These are phyloP conservation scores for Operophtera brumata DNA, from an alignment of 2,888 invertebrate species.

Conservation along the genomic window DNA sequence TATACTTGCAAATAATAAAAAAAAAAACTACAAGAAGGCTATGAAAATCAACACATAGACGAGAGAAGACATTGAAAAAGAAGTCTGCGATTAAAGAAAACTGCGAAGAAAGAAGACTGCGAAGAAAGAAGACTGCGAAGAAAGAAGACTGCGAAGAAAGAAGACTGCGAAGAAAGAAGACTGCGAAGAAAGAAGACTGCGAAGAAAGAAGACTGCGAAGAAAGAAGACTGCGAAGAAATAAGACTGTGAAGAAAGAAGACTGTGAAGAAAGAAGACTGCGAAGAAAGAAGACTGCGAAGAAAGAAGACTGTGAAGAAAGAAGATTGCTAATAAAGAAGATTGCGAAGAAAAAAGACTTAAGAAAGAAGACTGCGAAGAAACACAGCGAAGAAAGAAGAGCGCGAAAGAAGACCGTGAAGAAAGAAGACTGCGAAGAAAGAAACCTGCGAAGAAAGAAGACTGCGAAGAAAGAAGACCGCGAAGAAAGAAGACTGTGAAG, in stretches of 20 bases:
- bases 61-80: not conserved
- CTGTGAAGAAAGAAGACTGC: conserved; percentile 9
- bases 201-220: conserved; percentile 8
- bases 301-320: conserved; percentile 4
- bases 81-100: not conserved
- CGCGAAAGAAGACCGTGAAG: conserved; percentile 9
- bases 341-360: conserved; percentile 13
- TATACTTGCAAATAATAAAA: not conserved
- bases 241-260: conserved; percentile 13
- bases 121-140: conserved; percentile 5
- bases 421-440: conserved; percentile 17
- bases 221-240: conserved; percentile 12
- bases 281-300: conserved; percentile 11
- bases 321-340: conserved; percentile 19
- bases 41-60: not conserved
- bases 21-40: not conserved
- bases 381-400: conserved; percentile 22
- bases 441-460: conserved; percentile 16
- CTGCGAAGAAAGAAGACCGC: conserved; percentile 15
- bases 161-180: conserved; percentile 18
- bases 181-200: conserved; percentile 20
- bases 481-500: conserved; percentile 13
- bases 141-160: conserved; percentile 13
- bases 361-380: conserved; percentile 13
- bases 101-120: not conserved